Conservation (phyloP, 2,113 vertebrate species). For the Malurus elegans region DNA sequence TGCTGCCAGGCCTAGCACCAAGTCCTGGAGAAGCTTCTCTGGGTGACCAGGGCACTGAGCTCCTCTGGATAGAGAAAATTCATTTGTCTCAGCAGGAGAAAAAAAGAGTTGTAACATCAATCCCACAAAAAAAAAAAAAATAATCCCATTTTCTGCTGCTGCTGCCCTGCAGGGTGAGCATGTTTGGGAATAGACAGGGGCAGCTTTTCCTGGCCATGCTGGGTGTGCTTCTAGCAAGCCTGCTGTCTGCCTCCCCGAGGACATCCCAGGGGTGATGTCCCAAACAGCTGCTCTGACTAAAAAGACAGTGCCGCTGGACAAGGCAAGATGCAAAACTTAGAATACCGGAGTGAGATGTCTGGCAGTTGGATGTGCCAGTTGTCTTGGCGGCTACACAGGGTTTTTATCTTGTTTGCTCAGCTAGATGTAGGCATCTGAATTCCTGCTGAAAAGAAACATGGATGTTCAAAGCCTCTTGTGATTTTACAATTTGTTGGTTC, state of each 20-base stretch:
- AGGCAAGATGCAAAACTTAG: not conserved
- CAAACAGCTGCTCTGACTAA: not conserved
- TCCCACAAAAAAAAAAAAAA: not conserved
- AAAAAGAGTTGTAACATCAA: not conserved
- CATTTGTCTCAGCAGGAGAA: not conserved
- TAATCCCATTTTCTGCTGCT: not conserved
- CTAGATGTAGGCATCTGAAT: not conserved
- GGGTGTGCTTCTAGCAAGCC: not conserved
- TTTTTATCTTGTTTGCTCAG: not conserved
- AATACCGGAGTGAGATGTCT: not conserved
- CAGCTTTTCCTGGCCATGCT: not conserved
- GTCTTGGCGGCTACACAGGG: not conserved
- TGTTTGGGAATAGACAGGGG: not conserved
- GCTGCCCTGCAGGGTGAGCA: accelerated
- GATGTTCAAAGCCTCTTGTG: not conserved
- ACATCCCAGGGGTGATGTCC: not conserved
- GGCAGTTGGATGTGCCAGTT: not conserved
- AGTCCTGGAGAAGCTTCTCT: not conserved
- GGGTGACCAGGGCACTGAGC: not conserved
- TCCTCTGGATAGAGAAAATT: not conserved
- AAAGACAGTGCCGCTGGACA: not conserved
- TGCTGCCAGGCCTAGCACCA: not conserved
- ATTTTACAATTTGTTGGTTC: not conserved
- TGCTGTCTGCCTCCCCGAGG: not conserved
- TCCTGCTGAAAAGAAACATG: not conserved